Evolutionary conservation across 2,797 vertebrate species (phyloP), one percentile per base, ranked within the genome.

Genomic region (Acanthis flammea): DNA sequence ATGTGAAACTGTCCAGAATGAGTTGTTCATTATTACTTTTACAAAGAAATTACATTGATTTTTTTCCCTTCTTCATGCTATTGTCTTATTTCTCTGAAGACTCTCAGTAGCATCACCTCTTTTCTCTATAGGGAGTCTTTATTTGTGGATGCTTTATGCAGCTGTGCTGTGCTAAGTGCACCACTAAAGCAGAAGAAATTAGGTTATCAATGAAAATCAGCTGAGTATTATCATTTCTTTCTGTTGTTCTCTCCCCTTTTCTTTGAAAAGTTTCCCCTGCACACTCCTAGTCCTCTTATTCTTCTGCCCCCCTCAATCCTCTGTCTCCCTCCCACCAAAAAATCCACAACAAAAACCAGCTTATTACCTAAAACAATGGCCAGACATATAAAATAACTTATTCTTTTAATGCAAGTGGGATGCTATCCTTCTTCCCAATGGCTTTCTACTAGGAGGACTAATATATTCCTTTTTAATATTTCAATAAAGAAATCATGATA

Each of bases 121-220:
- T 92, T 92, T 92, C 44, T 17, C 3, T 71, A 12, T 30, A 39
- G 21, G 60, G 65, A 88, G 41, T 55, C 51, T 76, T 94, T 83
- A 33, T 63, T 71, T 93, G 57, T 84, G 60, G 60, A 35, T 96
- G n/a, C 22, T 65, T 86, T 81, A 31, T 62, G 74, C 47, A 93
- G 77, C 70, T 75, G 57, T 30, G 9, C 65, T 94, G 48, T 39
- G 62, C 80, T 91, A 42, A 2, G 5, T 71, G 80, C n/a, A 73
- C 76, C 53, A 27, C 21, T 42, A 86, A 79, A 84, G 90, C 33
- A 60, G 72, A 54, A 71, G 66, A 94, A 96, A 83, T 35, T 31
- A 95, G 47, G 31, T 74, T 83, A 79, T 61, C 63, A 74, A 42
- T 92, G 81, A 96, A 96, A 94, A 91, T 30, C 61, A 58, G 10